Percentiles rank a stretch among this genome's conserved stretches.
Conservation (phyloP, 2,113 vertebrate species). For the Struthidea cinerea region DNA sequence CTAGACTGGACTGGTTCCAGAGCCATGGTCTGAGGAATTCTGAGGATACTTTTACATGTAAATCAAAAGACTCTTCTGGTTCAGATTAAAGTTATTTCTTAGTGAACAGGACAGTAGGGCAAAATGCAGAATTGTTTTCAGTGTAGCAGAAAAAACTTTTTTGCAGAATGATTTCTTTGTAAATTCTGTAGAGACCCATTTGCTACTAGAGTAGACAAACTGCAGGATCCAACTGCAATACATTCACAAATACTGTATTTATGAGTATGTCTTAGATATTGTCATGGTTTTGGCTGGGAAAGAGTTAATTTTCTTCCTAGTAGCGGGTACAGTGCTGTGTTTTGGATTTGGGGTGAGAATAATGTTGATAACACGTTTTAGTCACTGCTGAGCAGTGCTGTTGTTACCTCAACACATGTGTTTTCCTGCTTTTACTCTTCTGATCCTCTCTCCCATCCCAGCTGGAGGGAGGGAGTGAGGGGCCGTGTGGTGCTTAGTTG, state of each 20-base stretch:
- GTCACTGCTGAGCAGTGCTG: neutral
- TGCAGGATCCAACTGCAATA: neutral
- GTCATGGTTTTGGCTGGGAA: neutral
- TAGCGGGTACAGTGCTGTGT: neutral
- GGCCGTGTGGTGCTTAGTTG: neutral
- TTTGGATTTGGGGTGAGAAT: neutral
- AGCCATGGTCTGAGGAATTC: neutral
- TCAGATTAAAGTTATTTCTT: neutral
- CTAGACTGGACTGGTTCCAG: neutral
- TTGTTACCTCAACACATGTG: neutral
- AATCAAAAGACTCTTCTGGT: neutral
- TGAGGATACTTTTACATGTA: neutral
- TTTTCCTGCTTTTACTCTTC: neutral
- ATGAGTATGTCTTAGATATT: neutral
- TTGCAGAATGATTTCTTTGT: neutral
- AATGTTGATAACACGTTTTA: neutral
- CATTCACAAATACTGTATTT: neutral
- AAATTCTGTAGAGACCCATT: neutral
- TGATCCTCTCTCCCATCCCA: neutral
- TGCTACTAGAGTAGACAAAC: neutral
- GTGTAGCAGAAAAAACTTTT: neutral
- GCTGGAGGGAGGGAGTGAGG: neutral
- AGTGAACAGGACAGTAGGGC: neutral
- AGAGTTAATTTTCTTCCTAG: neutral
- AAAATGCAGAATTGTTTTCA: neutral